A percentile compares a stretch with the other conserved stretches of the same genome.
Conservation (phyloP, 2,113 vertebrate species). For the Bothrops jararaca region DNA sequence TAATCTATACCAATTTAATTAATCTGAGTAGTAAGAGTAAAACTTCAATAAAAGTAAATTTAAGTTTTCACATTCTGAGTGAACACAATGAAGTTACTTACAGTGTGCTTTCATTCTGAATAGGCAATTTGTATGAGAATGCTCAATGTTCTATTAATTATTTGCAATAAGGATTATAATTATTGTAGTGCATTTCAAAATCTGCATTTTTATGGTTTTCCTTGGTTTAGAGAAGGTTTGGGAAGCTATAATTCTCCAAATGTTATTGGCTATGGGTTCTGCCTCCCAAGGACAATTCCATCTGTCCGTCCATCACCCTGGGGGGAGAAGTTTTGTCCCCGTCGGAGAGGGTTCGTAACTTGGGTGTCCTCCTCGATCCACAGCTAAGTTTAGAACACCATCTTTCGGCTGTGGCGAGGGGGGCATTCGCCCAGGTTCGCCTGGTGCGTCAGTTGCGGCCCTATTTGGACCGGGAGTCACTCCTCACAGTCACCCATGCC, state of each 20-base stretch:
- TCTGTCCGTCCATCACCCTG: too few species aligned
- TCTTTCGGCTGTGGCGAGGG: too few species aligned
- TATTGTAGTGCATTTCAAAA: slow-evolving; percentile 27
- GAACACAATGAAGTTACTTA: slow-evolving; percentile 56
- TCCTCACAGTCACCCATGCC: too few species aligned
- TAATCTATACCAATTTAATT: slow-evolving; percentile 20
- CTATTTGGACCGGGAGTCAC: too few species aligned
- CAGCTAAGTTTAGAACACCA: too few species aligned
- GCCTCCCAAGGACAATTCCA: too few species aligned
- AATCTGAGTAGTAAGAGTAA: slow-evolving; percentile 39
- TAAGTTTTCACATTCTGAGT: slow-evolving; percentile 40
- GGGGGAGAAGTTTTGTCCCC: too few species aligned
- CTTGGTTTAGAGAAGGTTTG: slow-evolving; percentile 2
- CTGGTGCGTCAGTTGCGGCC: too few species aligned
- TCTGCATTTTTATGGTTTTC: slow-evolving; percentile 6
- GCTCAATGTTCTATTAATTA: slow-evolving; percentile 9
- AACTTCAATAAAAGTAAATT: slow-evolving; percentile 34
- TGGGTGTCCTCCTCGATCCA: too few species aligned
- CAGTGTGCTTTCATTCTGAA: background rate
- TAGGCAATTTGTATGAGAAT: slow-evolving; percentile 36
- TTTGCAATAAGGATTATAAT: slow-evolving; percentile 16
- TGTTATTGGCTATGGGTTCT: too few species aligned
- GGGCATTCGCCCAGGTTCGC: too few species aligned
- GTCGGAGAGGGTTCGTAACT: too few species aligned
- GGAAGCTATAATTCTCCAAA: background rate